phyloP scores from a whole-genome alignment of 2,888 invertebrate genomes.

The Phaedon cochleariae region DNA sequence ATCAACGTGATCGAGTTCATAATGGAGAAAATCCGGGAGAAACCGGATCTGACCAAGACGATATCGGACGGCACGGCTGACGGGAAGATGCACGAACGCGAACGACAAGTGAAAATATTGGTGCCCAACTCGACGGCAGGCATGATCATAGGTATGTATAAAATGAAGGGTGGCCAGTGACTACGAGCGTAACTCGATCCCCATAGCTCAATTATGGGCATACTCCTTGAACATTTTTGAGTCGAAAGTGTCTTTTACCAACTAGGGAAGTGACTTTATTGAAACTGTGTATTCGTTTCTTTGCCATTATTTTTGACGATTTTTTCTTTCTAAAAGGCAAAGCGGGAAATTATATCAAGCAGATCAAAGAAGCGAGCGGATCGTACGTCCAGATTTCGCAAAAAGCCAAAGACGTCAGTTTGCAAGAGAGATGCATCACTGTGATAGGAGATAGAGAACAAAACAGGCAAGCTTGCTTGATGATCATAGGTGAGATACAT shows the following conservation, averaged over 20 bases:
- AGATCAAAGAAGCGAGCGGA: constrained; percentile 93
- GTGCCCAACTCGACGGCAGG: constrained; percentile 97
- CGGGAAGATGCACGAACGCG: constrained; percentile 87
- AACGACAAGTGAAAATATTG: constrained; percentile 94
- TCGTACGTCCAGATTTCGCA: constrained; percentile 97
- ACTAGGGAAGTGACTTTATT: too few relatives aligned
- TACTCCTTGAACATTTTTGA: too few relatives aligned
- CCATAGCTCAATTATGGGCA: too few relatives aligned
- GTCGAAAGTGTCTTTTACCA: too few relatives aligned
- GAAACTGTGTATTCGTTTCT: constrained; percentile 62
- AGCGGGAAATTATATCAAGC: constrained; percentile 94
- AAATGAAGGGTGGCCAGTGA: too few relatives aligned
- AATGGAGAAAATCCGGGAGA: constrained; percentile 95
- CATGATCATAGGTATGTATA: constrained; percentile 85
- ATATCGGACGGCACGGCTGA: constrained; percentile 73
- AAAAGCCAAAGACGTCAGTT: constrained; percentile 91
- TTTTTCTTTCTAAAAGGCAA: constrained; percentile 63
- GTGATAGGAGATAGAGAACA: constrained; percentile 92
- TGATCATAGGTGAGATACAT: constrained; percentile 75
- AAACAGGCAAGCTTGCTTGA: constrained; percentile 88
- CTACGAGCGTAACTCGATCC: too few relatives aligned
- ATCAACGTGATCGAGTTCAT: constrained; percentile 92
- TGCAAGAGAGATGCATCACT: constrained; percentile 94
- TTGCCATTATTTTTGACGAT: neutral
- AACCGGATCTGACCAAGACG: constrained; percentile 87